Evolutionary conservation across 2,888 invertebrate species (phyloP).

Genomic region (Macrophya alboannulata): DNA sequence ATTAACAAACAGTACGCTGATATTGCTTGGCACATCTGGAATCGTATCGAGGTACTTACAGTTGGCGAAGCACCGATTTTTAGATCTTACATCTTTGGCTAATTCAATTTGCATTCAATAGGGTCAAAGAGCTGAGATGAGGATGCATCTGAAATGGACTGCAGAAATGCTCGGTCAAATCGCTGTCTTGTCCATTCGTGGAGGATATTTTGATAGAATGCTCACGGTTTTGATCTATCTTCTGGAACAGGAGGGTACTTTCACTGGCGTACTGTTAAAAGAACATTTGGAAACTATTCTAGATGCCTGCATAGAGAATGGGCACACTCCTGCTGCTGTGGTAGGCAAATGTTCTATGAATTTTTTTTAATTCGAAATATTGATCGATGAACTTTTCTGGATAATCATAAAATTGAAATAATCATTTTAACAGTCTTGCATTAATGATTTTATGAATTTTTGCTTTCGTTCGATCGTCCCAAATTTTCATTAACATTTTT

Average conservation of each 20-base stretch:
- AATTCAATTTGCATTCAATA: not conserved
- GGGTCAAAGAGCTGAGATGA: slow-evolving; percentile 17
- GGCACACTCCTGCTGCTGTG: slow-evolving; percentile 81
- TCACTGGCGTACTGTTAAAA: slow-evolving; percentile 82
- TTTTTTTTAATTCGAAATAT: slow-evolving; percentile 43
- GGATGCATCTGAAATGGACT: slow-evolving; percentile 78
- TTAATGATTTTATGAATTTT: not conserved
- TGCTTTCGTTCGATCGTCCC: slow-evolving; percentile 61
- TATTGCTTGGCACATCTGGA: slow-evolving; percentile 84
- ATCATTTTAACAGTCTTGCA: slow-evolving; percentile 3
- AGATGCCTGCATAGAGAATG: slow-evolving; percentile 82
- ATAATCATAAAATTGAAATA: slow-evolving; percentile 36
- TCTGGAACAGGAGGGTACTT: slow-evolving; percentile 72
- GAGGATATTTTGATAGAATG: slow-evolving; percentile 81
- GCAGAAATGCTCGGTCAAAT: slow-evolving; percentile 85
- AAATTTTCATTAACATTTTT: slow-evolving; percentile 45
- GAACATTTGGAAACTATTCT: slow-evolving; percentile 82
- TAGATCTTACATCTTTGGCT: not conserved
- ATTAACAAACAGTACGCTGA: slow-evolving; percentile 80
- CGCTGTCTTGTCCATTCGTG: slow-evolving; percentile 80
- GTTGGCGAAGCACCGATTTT: slow-evolving; percentile 13
- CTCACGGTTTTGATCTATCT: slow-evolving; percentile 64
- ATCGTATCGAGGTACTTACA: slow-evolving; percentile 80
- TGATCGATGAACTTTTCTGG: slow-evolving; percentile 25
- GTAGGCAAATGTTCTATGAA: slow-evolving; percentile 73